phyloP scores from a whole-genome alignment of 2,113 vertebrate genomes.

The Orcinus orca region DNA sequence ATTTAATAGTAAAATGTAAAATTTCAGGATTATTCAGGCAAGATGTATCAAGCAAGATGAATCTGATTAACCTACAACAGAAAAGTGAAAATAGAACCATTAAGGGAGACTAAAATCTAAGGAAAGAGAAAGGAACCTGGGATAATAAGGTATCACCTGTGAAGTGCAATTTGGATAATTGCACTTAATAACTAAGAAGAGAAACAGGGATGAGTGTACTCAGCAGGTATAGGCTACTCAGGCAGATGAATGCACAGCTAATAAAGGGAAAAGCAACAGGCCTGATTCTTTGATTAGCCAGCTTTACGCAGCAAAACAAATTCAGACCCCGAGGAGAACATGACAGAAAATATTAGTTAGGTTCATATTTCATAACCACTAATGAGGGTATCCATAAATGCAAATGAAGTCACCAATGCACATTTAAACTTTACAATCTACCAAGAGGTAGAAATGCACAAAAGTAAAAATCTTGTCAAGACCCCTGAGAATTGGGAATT shows the following conservation, averaged over 20 bases:
- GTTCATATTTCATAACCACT: conserved; percentile 74
- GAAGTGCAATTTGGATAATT: neutral
- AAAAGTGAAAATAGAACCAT: neutral
- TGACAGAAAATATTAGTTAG: conserved; percentile 71
- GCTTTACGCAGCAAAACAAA: conserved; percentile 69
- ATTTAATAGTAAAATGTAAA: neutral
- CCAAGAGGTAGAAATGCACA: neutral
- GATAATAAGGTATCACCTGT: neutral
- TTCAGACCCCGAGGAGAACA: conserved; percentile 68
- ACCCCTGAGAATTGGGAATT: neutral
- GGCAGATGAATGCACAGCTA: conserved; percentile 77
- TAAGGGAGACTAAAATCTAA: neutral
- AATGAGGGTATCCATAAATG: conserved; percentile 75
- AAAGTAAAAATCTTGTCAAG: neutral
- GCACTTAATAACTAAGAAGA: conserved; percentile 28
- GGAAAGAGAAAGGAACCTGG: neutral
- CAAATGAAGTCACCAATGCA: conserved; percentile 75
- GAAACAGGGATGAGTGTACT: conserved; percentile 54
- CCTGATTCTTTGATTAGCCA: conserved; percentile 76
- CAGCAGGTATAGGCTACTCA: conserved; percentile 76
- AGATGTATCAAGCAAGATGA: neutral
- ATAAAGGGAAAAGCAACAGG: conserved; percentile 73
- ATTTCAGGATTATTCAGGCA: neutral
- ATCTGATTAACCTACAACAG: neutral
- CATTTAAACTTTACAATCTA: neutral